phyloP scores from a whole-genome alignment of 30 jellyfish, hydroid and myxozoan species.

The Phacellophora camtschatica region DNA sequence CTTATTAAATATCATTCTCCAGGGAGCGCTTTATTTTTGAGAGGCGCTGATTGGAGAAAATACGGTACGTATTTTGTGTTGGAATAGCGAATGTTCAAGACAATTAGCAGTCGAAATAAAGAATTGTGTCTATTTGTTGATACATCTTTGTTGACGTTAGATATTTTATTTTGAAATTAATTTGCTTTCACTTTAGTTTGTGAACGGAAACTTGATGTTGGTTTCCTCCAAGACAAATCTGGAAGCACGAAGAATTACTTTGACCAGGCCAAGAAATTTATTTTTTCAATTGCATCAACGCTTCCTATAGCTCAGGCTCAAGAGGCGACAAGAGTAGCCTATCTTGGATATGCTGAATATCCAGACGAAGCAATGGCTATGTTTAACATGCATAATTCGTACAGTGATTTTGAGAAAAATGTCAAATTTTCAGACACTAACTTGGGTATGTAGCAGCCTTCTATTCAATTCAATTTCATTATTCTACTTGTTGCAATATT shows the following conservation, averaged over 20 bases:
- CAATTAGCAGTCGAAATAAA: no score
- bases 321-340: slow-evolving; percentile 65
- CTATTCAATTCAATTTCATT: no score
- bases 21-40: no score
- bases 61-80: no score
- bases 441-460: no score
- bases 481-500: no score
- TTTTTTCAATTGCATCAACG: slow-evolving; percentile 50
- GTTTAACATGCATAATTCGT: slow-evolving; percentile 48
- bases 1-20: no score
- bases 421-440: no score
- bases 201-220: slow-evolving; percentile 73
- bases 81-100: no score
- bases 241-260: slow-evolving; percentile 38
- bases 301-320: slow-evolving; percentile 69
- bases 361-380: slow-evolving; percentile 52
- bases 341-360: slow-evolving; percentile 51
- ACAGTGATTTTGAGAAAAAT: slow-evolving; percentile 27
- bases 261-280: slow-evolving; percentile 69
- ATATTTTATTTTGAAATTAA: background rate
- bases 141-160: no score
- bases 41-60: no score
- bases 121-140: no score
- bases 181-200: slow-evolving; percentile 32
- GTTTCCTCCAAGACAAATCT: slow-evolving; percentile 77